Conservation (phyloP, 2,113 vertebrate species). For the Balaenoptera acutorostrata region DNA sequence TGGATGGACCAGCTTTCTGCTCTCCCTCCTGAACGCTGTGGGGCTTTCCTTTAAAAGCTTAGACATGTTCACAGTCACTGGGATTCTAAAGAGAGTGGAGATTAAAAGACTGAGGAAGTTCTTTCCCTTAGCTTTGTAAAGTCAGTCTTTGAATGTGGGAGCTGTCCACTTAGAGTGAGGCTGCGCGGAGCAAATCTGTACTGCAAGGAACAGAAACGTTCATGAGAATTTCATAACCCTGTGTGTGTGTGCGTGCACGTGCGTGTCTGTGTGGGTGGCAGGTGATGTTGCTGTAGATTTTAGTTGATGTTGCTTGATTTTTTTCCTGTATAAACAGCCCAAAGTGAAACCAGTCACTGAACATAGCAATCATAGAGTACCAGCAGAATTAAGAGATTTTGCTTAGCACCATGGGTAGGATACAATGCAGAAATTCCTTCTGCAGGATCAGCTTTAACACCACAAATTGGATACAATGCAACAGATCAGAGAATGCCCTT, state of each 20-base stretch:
- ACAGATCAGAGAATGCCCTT: rapidly evolving
- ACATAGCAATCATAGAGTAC: not conserved
- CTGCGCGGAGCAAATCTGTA: not conserved
- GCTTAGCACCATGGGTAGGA: not conserved
- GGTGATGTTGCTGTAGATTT: not conserved
- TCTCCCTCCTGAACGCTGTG: not conserved
- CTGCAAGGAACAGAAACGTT: not conserved
- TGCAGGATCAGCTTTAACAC: rapidly evolving
- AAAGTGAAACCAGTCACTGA: not conserved
- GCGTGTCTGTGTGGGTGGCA: rapidly evolving
- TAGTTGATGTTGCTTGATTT: not conserved
- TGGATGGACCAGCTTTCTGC: not conserved
- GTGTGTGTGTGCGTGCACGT: rapidly evolving
- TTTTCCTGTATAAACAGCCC: not conserved
- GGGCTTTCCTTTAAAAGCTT: not conserved
- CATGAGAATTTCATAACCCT: not conserved
- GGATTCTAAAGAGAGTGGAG: not conserved
- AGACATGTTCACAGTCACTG: not conserved
- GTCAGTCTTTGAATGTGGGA: not conserved
- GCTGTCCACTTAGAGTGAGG: not conserved
- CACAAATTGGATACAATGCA: too few species aligned
- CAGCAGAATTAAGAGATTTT: not conserved
- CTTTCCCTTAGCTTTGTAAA: not conserved
- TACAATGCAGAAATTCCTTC: not conserved
- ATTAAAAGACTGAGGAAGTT: not conserved